These are phyloP conservation scores for Brienomyrus brachyistius DNA, from an alignment of 2,113 vertebrate species.

Conservation along the genomic window DNA sequence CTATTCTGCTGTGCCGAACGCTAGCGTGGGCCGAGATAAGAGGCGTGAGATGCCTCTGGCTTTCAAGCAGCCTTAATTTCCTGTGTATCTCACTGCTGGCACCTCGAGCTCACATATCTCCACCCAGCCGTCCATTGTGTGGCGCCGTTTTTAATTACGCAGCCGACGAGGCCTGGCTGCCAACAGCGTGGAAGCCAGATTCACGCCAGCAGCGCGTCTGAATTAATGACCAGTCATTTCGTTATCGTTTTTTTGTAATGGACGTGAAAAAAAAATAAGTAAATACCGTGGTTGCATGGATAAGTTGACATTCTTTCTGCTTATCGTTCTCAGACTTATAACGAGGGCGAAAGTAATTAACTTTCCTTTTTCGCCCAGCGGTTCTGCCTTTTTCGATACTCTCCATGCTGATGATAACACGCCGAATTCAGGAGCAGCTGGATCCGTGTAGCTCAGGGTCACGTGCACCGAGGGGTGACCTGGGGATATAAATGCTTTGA, in stretches of 20 bases:
- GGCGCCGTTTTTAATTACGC: constrained; percentile 5
- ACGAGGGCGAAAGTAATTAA: not conserved
- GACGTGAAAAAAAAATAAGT: not conserved
- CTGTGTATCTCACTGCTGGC: not conserved
- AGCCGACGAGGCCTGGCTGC: not conserved
- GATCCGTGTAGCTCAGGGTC: not conserved
- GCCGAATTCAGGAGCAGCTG: not conserved
- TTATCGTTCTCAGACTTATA: constrained; percentile 5
- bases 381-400: not conserved
- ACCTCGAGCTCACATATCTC: not conserved
- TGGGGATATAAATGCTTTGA: not conserved
- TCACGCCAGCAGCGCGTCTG: not conserved
- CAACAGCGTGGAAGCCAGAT: not conserved
- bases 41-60: not conserved
- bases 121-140: constrained; percentile 5
- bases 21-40: not conserved
- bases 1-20: not conserved
- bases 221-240: constrained; percentile 20
- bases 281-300: not conserved
- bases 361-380: not conserved
- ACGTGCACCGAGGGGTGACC: not conserved
- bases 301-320: not conserved
- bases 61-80: constrained; percentile 15
- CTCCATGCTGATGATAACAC: not conserved
- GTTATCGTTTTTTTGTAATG: not conserved